Percentiles rank a stretch among this genome's conserved stretches.
Evolutionary conservation across 64 coral and sea anemone genomes (phyloP).

Genomic region (Actinia equina): DNA sequence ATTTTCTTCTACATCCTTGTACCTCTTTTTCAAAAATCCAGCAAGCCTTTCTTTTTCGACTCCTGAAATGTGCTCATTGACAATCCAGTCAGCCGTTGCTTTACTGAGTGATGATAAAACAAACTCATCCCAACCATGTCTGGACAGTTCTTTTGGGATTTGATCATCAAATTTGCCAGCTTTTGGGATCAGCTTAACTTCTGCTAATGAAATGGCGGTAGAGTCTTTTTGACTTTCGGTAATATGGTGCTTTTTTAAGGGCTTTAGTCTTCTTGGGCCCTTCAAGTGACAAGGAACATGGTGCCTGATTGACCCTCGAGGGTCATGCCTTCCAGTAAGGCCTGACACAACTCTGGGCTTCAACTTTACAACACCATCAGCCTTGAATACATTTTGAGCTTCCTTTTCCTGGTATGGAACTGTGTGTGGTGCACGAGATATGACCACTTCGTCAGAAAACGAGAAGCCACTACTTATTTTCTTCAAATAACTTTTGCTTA

Average conservation of each 20-base stretch:
- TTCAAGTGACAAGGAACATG: constrained; percentile 79
- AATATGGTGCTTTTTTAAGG: constrained; percentile 35
- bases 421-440: constrained; percentile 72
- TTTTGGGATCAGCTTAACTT: background rate
- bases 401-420: constrained; percentile 69
- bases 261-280: constrained; percentile 76
- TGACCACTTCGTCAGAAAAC: constrained; percentile 71
- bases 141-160: constrained; percentile 9
- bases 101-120: constrained; percentile 78
- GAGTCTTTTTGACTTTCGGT: constrained; percentile 6
- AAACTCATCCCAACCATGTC: constrained; percentile 84
- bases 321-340: constrained; percentile 68
- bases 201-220: background rate
- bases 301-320: constrained; percentile 54
- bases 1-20: constrained; percentile 16
- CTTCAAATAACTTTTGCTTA: constrained; percentile 75
- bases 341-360: constrained; percentile 33
- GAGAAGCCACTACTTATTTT: constrained; percentile 67
- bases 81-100: constrained; percentile 86
- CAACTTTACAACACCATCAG: constrained; percentile 45
- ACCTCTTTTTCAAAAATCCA: constrained; percentile 56
- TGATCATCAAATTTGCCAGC: background rate
- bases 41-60: constrained; percentile 74
- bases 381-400: constrained; percentile 46
- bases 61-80: constrained; percentile 67